Conservation (phyloP, 2,113 vertebrate genomes). For the Notothenia rossii region DNA sequence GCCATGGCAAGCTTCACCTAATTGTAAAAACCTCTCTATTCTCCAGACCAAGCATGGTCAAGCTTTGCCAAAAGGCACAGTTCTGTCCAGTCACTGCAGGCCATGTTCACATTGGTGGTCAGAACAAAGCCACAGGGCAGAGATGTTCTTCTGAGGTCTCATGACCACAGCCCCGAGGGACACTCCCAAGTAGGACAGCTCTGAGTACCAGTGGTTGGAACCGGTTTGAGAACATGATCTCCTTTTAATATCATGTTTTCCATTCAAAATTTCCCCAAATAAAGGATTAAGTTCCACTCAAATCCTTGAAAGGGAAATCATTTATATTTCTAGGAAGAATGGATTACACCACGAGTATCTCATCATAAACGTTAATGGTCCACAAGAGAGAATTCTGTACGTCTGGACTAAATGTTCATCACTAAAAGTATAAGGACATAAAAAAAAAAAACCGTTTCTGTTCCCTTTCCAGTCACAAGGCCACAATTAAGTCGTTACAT, state of each 20-base stretch:
- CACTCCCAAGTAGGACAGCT: slow-evolving; percentile 63
- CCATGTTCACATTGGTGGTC: slow-evolving; percentile 41
- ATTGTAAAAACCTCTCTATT: slow-evolving; percentile 45
- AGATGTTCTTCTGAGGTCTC: slow-evolving; percentile 70
- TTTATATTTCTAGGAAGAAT: slow-evolving; percentile 58
- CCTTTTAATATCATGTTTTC: slow-evolving; percentile 62
- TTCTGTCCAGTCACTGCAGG: slow-evolving; percentile 45
- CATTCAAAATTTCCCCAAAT: slow-evolving; percentile 62
- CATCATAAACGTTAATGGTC: slow-evolving; percentile 40
- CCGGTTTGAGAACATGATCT: slow-evolving; percentile 67
- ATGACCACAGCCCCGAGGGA: slow-evolving; percentile 63
- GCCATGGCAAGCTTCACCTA: slow-evolving; percentile 43
- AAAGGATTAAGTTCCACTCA: slow-evolving; percentile 57
- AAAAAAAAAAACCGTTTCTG: background rate
- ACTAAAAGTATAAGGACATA: slow-evolving; percentile 4
- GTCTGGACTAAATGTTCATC: slow-evolving; percentile 11
- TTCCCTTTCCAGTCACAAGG: slow-evolving; percentile 34
- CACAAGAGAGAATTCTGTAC: slow-evolving; percentile 16
- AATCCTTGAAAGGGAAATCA: slow-evolving; percentile 63
- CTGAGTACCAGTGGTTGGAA: slow-evolving; percentile 59
- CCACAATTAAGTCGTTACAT: slow-evolving; percentile 55
- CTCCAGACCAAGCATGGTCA: slow-evolving; percentile 13
- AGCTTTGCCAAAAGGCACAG: slow-evolving; percentile 48
- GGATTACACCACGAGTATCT: slow-evolving; percentile 35
- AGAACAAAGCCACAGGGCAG: slow-evolving; percentile 58